These are phyloP conservation scores for Numenius phaeopus DNA, from an alignment of 2,797 vertebrate genomes.

Conservation along the genomic window DNA sequence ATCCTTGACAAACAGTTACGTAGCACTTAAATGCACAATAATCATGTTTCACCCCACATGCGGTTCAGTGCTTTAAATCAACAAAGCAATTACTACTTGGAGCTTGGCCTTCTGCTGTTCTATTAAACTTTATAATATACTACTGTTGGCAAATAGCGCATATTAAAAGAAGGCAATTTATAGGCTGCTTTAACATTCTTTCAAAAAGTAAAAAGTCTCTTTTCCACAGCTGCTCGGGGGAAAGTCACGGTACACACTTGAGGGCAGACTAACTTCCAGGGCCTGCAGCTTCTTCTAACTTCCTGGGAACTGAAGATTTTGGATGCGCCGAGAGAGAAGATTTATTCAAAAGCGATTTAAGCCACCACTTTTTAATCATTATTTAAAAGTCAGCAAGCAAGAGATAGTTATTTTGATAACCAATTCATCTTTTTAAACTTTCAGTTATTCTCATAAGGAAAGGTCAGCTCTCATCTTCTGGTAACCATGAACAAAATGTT, in stretches of 20 bases:
- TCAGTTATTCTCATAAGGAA: conserved; percentile 15
- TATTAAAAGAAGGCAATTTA: conserved; percentile 77
- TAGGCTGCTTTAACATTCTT: conserved; percentile 49
- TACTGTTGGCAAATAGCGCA: conserved; percentile 68
- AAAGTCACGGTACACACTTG: neutral
- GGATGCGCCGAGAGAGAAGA: fast-evolving
- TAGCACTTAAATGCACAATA: conserved; percentile 62
- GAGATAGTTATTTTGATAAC: conserved; percentile 36
- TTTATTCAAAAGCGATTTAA: neutral
- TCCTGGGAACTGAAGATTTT: neutral
- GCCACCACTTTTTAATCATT: conserved; percentile 1
- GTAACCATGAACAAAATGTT: conserved; percentile 33
- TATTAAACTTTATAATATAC: conserved; percentile 81
- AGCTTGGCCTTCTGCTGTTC: conserved; percentile 75
- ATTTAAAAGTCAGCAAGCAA: conserved; percentile 42
- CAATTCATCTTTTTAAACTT: conserved; percentile 39
- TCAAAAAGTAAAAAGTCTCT: neutral
- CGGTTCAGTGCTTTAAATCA: conserved; percentile 72
- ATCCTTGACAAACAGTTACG: conserved; percentile 63
- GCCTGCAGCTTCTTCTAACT: neutral
- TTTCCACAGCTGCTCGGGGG: conserved; percentile 15
- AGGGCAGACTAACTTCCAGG: neutral
- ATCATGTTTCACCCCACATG: conserved; percentile 63
- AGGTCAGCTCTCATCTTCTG: conserved; percentile 41
- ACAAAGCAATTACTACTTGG: conserved; percentile 78